A percentile compares a stretch with the other conserved stretches of the same genome.
Conservation (phyloP, 2,888 invertebrate species). For the Zonitis immaculata region DNA sequence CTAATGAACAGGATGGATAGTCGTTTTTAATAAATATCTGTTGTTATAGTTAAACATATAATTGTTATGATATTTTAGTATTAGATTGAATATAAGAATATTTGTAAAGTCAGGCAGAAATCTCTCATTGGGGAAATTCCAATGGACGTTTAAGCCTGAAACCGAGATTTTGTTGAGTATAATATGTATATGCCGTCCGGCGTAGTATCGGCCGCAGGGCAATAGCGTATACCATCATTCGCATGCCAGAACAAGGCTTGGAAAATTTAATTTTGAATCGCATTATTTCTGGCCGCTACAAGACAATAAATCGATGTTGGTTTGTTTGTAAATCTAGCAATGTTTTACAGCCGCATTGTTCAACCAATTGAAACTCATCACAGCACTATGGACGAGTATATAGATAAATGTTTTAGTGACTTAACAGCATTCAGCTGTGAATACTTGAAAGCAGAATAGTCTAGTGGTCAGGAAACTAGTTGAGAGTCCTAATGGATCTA, state of each 20-base stretch:
- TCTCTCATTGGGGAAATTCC: background rate
- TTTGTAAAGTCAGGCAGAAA: background rate
- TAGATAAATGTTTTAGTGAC: background rate
- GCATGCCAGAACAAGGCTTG: constrained; percentile 39
- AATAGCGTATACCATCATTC: constrained; percentile 37
- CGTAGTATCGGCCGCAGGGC: constrained; percentile 30
- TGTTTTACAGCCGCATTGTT: constrained; percentile 9
- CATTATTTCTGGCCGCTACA: constrained; percentile 43
- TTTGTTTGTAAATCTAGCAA: constrained; percentile 24
- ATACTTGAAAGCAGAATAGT: constrained; percentile 7
- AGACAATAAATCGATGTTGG: constrained; percentile 43
- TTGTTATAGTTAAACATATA: too few species aligned
- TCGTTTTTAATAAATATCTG: too few species aligned
- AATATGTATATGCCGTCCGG: too few species aligned
- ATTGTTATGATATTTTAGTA: too few species aligned
- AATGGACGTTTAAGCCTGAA: background rate
- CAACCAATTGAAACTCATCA: constrained; percentile 11
- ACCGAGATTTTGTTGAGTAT: constrained; percentile 7
- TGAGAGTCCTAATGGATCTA: constrained; percentile 24
- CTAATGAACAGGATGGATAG: too few species aligned
- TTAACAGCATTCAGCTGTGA: constrained; percentile 4
- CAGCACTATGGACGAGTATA: background rate
- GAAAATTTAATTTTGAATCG: constrained; percentile 45
- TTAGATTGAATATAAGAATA: background rate
- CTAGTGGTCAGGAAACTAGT: constrained; percentile 20